These are phyloP conservation scores for Regulus satrapa DNA, from an alignment of 2,113 vertebrate species.

Conservation along the genomic window DNA sequence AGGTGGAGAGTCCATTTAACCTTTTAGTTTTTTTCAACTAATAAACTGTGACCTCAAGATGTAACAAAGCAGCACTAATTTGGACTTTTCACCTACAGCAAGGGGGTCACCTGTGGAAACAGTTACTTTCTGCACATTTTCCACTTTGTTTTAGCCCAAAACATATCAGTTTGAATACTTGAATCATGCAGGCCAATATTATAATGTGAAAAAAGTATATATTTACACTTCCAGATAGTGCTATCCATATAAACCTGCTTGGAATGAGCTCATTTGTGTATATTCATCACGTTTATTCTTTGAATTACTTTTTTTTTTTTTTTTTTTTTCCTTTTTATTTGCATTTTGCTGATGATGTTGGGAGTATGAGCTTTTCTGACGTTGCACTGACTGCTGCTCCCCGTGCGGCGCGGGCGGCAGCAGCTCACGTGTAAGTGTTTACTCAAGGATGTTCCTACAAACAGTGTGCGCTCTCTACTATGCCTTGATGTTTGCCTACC, in stretches of 20 bases:
- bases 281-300: constrained; percentile 85
- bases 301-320: constrained; percentile 79
- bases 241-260: constrained; percentile 88
- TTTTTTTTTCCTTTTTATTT: constrained; percentile 62
- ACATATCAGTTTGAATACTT: constrained; percentile 99
- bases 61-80: constrained; percentile 87
- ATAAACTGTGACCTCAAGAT: constrained; percentile 85
- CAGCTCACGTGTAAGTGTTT: constrained; percentile 95
- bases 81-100: constrained; percentile 86
- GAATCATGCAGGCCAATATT: constrained; percentile 99
- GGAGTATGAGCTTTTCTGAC: constrained; percentile 91
- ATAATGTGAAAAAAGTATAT: constrained; percentile 99
- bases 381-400: constrained; percentile 97
- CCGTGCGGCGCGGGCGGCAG: constrained; percentile 83
- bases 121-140: constrained; percentile 97
- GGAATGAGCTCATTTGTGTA: constrained; percentile 87
- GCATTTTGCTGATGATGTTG: constrained; percentile 88
- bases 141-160: constrained; percentile 99
- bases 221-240: constrained; percentile 98
- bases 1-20: constrained; percentile 91
- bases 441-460: constrained; percentile 92
- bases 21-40: constrained; percentile 77
- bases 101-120: constrained; percentile 94
- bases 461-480: constrained; percentile 86
- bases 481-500: constrained; percentile 95